Base-by-base conservation (phyloP, 2,797 vertebrate species). In the Enteromius treurensis region DNA sequence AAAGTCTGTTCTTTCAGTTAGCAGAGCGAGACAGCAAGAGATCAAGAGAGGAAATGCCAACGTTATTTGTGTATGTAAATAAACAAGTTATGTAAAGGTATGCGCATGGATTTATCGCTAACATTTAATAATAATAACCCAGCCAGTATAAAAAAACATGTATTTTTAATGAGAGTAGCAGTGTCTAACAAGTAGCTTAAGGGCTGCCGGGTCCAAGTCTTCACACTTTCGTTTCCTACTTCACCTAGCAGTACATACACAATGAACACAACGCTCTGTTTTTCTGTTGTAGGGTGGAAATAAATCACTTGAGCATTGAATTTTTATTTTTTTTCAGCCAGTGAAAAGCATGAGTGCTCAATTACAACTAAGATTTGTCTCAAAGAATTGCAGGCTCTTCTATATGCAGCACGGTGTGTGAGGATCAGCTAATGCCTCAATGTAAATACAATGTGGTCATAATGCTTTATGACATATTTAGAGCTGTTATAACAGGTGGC, bases 151-250 rank as follows among this genome's bases (percentile, higher is more conserved):
- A 81, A 76, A 83, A 87, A 83, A 74, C 58, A 85, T 83, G 26
- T 64, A 82, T 83, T 89, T 87, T 90, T 92, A 89, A 89, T 89
- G 55, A 87, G 89, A 90, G 89, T 85, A 85, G 84, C 84, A 90
- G 79, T 64, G 84, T 89, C 91, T 92, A 84, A 85, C 84, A 85
- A 70, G 87, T 69, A 90, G 83, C 77, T 88, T 83, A 85, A 90
- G 86, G 65, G 5, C 85, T 89, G 87, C 77, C 79, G 86, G 80
- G 45, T 77, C 88, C 90, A 47, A 84, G 69, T 80, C 86, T 73
- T 65, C 83, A 88, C 86, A 90, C 89, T 89, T 88, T 80, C 51
- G 64, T 80, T 51, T 64, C 78, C 80, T 55, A n/a, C 49, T 82
- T 47, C 69, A 37, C 45, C 29, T 26, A 58, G 47, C 64, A 47